These are phyloP conservation scores for Congeria kusceri DNA, from an alignment of 2,888 invertebrate genomes.

Conservation along the genomic window DNA sequence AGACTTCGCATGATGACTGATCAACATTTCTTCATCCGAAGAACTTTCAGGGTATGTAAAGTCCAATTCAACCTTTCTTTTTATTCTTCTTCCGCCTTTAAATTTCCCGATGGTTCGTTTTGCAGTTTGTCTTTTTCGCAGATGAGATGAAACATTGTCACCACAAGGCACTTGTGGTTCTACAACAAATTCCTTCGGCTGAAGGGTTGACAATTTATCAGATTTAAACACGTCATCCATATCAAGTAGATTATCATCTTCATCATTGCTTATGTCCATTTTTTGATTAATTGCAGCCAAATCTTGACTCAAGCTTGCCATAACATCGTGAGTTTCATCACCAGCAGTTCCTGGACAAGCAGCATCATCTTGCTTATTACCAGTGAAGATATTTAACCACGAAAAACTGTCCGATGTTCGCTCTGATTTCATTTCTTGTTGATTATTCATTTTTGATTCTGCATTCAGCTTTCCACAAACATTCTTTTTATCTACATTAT, in stretches of 20 bases:
- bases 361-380: conserved; percentile 2
- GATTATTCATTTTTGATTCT: no score
- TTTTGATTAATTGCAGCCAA: conserved; percentile 57
- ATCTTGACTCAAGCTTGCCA: conserved; percentile 45
- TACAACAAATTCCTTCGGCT: conserved; percentile 26
- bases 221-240: conserved; percentile 54
- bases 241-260: conserved; percentile 48
- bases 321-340: conserved; percentile 30
- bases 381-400: conserved; percentile 57
- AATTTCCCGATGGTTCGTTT: conserved; percentile 35
- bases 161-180: neutral
- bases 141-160: conserved; percentile 3
- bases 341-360: neutral
- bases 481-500: neutral
- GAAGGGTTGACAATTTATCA: conserved; percentile 37
- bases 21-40: conserved; percentile 35
- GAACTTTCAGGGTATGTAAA: conserved; percentile 27
- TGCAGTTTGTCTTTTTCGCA: conserved; percentile 33
- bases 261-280: conserved; percentile 53
- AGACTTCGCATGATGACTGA: conserved; percentile 18
- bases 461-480: no score
- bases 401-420: conserved; percentile 48
- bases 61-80: conserved; percentile 28
- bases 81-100: conserved; percentile 18
- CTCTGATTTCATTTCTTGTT: no score